A percentile compares a stretch with the other conserved stretches of the same genome.
Conservation (phyloP, 2,797 vertebrate genomes). For the Microcaecilia unicolor region DNA sequence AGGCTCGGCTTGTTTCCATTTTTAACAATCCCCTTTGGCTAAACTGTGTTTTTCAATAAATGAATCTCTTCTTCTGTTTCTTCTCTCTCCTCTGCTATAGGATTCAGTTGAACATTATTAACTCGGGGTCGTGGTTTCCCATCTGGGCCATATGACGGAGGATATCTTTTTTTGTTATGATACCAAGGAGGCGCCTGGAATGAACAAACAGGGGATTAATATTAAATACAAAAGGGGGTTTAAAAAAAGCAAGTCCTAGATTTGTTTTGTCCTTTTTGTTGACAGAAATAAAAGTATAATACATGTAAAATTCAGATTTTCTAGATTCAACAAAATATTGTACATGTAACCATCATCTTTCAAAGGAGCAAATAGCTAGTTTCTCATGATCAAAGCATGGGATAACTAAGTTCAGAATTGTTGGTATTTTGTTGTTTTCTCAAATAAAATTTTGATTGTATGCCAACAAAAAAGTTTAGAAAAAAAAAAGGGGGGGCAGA, state of each 20-base stretch:
- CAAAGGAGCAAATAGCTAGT: slow-evolving; percentile 14
- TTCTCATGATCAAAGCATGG: slow-evolving; percentile 22
- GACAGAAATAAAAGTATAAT: slow-evolving; percentile 49
- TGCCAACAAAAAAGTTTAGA: slow-evolving; percentile 52
- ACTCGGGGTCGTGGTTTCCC: slow-evolving; percentile 95
- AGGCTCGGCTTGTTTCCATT: slow-evolving; percentile 23
- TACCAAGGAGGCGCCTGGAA: slow-evolving; percentile 95
- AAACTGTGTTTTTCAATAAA: slow-evolving; percentile 81
- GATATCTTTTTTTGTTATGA: slow-evolving; percentile 99
- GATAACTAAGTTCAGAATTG: slow-evolving; percentile 16
- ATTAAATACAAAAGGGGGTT: slow-evolving; percentile 34
- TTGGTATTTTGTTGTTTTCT: slow-evolving; percentile 28
- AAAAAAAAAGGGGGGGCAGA: too few relatives aligned
- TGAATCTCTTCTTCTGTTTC: slow-evolving; percentile 69
- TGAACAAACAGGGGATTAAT: slow-evolving; percentile 31
- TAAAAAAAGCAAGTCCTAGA: slow-evolving; percentile 1
- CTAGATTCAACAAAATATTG: slow-evolving; percentile 33
- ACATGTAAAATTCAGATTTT: slow-evolving; percentile 43
- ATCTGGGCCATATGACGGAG: slow-evolving; percentile 99
- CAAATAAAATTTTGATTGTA: slow-evolving; percentile 28
- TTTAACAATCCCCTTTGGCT: slow-evolving; percentile 41
- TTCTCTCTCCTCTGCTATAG: slow-evolving; percentile 59
- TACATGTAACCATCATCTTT: slow-evolving; percentile 32
- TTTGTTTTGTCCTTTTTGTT: slow-evolving; percentile 50
- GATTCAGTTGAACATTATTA: slow-evolving; percentile 98